phyloP scores from a whole-genome alignment of 2,797 vertebrate species.

The Perodicticus potto region DNA sequence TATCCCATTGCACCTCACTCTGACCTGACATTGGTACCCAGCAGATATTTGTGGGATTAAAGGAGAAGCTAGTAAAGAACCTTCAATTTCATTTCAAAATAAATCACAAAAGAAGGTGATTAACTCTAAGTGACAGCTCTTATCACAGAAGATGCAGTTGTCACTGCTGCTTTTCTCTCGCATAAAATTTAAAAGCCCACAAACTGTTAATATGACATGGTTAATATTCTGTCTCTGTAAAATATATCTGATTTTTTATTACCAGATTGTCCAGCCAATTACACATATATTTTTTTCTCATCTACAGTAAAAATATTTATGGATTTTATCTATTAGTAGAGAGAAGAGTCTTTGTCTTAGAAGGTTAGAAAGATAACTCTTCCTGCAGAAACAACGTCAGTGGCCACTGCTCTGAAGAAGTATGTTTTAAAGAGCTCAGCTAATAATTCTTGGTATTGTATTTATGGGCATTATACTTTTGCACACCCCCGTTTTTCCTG shows the following conservation, averaged over 20 bases:
- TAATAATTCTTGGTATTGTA: not conserved
- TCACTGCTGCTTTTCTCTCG: conserved; percentile 38
- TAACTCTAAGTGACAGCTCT: not conserved
- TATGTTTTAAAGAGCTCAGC: conserved; percentile 8
- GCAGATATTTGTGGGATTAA: not conserved
- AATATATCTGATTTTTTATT: conserved; percentile 37
- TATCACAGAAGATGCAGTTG: conserved; percentile 3
- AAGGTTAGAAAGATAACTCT: conserved; percentile 29
- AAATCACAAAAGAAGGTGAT: conserved; percentile 32
- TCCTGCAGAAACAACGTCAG: not conserved
- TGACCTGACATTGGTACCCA: not conserved
- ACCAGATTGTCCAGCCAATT: not conserved
- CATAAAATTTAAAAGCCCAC: not conserved
- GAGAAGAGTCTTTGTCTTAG: not conserved
- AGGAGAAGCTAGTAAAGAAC: not conserved
- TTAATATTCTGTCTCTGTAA: not conserved
- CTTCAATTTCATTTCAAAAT: not conserved
- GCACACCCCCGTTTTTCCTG: not conserved
- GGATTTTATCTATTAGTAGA: conserved; percentile 44
- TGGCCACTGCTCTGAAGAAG: not conserved
- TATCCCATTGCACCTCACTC: not conserved
- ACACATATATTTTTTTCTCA: conserved; percentile 41
- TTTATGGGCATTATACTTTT: not conserved
- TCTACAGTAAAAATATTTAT: conserved; percentile 51
- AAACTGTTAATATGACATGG: not conserved